These are phyloP conservation scores for Chamaetylas fuelleborni DNA, from an alignment of 2,113 vertebrate species.

Conservation along the genomic window DNA sequence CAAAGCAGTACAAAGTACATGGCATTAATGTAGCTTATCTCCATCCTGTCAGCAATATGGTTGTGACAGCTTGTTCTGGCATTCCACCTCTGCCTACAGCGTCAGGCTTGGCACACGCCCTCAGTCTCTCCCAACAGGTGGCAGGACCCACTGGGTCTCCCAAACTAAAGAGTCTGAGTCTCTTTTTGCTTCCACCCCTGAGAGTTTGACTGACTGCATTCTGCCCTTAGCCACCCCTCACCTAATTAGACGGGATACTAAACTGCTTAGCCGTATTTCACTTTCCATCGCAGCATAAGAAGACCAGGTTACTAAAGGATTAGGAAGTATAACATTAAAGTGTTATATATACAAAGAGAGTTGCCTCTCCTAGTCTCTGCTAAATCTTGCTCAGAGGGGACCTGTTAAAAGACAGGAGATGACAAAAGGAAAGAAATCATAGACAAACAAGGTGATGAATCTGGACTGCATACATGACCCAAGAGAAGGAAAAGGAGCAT, in stretches of 20 bases:
- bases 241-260: slow-evolving; percentile 40
- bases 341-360: background rate
- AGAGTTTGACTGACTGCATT: background rate
- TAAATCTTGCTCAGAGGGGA: background rate
- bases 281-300: slow-evolving; percentile 6
- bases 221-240: background rate
- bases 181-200: background rate
- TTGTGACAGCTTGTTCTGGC: background rate
- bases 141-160: background rate
- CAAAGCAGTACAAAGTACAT: slow-evolving; percentile 21
- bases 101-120: background rate
- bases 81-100: background rate
- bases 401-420: background rate
- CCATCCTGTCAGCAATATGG: background rate
- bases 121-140: background rate
- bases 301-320: slow-evolving; percentile 41
- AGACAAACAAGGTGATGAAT: background rate
- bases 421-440: background rate
- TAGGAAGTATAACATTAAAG: background rate
- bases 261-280: slow-evolving; percentile 51
- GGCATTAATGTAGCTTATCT: slow-evolving; percentile 22
- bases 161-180: background rate
- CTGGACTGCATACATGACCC: background rate
- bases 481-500: background rate
- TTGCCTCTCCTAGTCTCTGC: background rate